Evolutionary conservation across 2,888 invertebrate species (phyloP).

Genomic region (Drosophila borborema): DNA sequence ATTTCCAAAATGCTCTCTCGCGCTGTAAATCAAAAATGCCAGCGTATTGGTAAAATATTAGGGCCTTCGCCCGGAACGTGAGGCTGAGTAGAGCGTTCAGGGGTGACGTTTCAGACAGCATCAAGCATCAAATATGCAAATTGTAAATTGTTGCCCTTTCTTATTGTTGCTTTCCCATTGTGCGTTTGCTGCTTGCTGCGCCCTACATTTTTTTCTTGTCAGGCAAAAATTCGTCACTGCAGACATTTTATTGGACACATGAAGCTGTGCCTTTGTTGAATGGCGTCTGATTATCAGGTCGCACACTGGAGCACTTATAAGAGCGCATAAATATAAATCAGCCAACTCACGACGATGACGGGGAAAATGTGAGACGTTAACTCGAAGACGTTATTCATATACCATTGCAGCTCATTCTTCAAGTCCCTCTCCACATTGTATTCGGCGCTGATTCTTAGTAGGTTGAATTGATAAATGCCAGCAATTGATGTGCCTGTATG

Average conservation of each 20-base stretch:
- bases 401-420: background rate
- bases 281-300: slow-evolving; percentile 57
- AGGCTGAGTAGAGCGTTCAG: slow-evolving; percentile 10
- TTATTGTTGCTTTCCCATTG: slow-evolving; percentile 26
- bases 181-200: slow-evolving; percentile 17
- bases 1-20: slow-evolving; percentile 60
- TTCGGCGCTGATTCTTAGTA: no score
- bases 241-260: slow-evolving; percentile 58
- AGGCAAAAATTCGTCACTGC: slow-evolving; percentile 34
- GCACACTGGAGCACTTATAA: slow-evolving; percentile 63
- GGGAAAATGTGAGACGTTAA: background rate
- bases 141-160: slow-evolving; percentile 45
- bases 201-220: slow-evolving; percentile 33
- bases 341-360: slow-evolving; percentile 61
- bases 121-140: slow-evolving; percentile 78
- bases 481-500: background rate
- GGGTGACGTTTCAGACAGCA: slow-evolving; percentile 53
- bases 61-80: slow-evolving; percentile 3
- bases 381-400: background rate
- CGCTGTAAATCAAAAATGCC: slow-evolving; percentile 77
- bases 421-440: background rate
- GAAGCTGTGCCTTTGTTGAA: slow-evolving; percentile 29
- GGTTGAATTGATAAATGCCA: background rate
- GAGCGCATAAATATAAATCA: slow-evolving; percentile 79
- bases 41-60: slow-evolving; percentile 57